A percentile compares a stretch with the other conserved stretches of the same genome.
Evolutionary conservation across 1,140 invertebrate genomes (phyloP).

Genomic region (Colletes gigas): DNA sequence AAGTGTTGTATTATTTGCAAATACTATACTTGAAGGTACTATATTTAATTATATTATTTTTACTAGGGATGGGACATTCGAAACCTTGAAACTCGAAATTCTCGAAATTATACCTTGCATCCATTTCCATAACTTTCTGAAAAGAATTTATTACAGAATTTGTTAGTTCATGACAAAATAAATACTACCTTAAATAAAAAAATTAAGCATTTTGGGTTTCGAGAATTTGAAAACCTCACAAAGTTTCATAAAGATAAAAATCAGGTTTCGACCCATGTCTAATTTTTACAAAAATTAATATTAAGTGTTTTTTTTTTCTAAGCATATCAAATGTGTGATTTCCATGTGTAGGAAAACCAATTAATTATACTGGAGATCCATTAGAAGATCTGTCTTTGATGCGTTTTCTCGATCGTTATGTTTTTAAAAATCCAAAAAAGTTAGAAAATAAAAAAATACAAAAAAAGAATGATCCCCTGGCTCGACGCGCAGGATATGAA

Average conservation of each 20-base stretch:
- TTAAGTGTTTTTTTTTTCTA: neutral
- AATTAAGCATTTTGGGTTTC: too few species aligned
- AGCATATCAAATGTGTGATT: neutral
- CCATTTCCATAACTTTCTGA: too few species aligned
- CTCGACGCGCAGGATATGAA: slow-evolving; percentile 82
- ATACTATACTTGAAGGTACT: slow-evolving; percentile 88
- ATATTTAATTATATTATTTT: slow-evolving; percentile 20
- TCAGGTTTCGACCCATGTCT: too few species aligned
- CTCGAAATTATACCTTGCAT: too few species aligned
- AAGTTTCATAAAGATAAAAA: too few species aligned
- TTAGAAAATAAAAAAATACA: slow-evolving; percentile 73
- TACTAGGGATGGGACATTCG: too few species aligned
- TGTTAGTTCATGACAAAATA: too few species aligned
- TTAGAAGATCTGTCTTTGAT: slow-evolving; percentile 94
- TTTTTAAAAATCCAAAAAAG: slow-evolving; percentile 97
- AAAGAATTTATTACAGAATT: too few species aligned
- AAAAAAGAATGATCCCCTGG: slow-evolving; percentile 73
- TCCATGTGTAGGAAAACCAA: slow-evolving; percentile 82
- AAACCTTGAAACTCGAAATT: too few species aligned
- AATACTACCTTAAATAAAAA: too few species aligned
- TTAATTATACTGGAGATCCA: slow-evolving; percentile 95
- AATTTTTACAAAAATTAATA: neutral
- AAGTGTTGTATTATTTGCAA: slow-evolving; percentile 93
- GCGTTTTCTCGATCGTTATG: slow-evolving; percentile 96
- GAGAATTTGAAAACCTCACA: too few species aligned